Percentiles rank a stretch among this genome's conserved stretches.
Evolutionary conservation across 2,113 vertebrate species (phyloP).

Genomic region (Tiliqua scincoides): DNA sequence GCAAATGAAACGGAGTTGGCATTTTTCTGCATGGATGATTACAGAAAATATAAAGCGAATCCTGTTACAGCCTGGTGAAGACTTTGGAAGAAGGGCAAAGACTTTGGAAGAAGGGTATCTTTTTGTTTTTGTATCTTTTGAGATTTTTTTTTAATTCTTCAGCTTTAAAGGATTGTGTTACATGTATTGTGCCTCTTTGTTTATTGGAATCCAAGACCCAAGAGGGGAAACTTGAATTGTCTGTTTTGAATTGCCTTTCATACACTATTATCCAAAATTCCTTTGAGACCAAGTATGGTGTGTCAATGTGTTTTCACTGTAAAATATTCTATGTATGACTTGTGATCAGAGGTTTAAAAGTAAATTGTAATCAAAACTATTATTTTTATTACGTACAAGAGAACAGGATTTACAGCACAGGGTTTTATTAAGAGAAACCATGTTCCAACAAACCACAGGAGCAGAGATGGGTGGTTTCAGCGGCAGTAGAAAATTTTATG

Average conservation of each 20-base stretch:
- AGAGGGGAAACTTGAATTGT: constrained; percentile 2
- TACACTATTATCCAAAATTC: neutral
- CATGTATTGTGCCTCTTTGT: constrained; percentile 57
- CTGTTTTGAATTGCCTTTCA: neutral
- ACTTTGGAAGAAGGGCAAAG: constrained; percentile 55
- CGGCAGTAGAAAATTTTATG: neutral
- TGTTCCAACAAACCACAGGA: too few relatives aligned
- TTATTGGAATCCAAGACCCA: constrained; percentile 52
- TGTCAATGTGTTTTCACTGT: neutral
- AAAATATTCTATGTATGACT: neutral
- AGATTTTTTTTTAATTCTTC: constrained; percentile 77
- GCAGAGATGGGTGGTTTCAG: neutral
- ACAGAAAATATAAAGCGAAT: constrained; percentile 86
- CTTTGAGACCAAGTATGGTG: neutral
- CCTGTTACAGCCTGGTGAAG: constrained; percentile 82
- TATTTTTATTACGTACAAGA: constrained; percentile 15
- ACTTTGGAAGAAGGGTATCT: constrained; percentile 28
- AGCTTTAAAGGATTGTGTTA: constrained; percentile 69
- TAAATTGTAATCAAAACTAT: constrained; percentile 10
- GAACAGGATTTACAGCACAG: neutral
- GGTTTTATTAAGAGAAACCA: neutral
- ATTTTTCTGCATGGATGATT: constrained; percentile 90
- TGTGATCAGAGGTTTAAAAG: neutral
- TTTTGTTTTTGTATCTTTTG: constrained; percentile 60
- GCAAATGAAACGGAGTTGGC: constrained; percentile 93